Base-by-base conservation (phyloP, 2,888 invertebrate genomes). In the Catocala fraxini region DNA sequence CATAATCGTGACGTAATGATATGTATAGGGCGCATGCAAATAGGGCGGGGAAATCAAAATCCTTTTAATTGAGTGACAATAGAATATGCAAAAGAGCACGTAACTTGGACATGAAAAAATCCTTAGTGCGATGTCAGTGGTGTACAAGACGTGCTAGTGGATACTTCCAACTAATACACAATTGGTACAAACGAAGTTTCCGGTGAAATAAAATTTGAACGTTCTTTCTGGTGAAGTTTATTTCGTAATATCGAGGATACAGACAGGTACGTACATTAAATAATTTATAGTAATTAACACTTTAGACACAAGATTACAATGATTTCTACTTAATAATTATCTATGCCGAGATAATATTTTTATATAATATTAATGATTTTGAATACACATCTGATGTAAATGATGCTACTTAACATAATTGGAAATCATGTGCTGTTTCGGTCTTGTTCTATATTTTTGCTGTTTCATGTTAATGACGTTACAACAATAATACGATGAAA, bases 1-100 rank as follows among this genome's bases (percentile, higher is more conserved):
- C 67, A 70, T 68, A 74, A 75, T 74, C 54, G 48, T 63, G 52
- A 61, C 54, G 58, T 56, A 62, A 56, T 65, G 35, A 61, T 59
- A 64, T 62, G 64, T 59, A 62, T 60, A 56, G 69, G 64, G 72
- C 12, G 39, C 46, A 13, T 57, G 63, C 63, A 64, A 81, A 83
- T 81, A 82, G 87, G 90, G 89, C 85, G 89, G 89, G 77, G 85
- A 83, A 78, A 79, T 57, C 57, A 70, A 75, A 80, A 81, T 88
- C 90, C 88, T 81, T 86, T 75, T 81, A 77, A 84, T 82, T 76
- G 74, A 82, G 70, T 79, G 68, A 87, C 84, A 89, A 89, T 85
- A 79, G 81, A 64, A 77, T 86, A 89, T 88, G 88, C 86, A 90
- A 87, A 89, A 79, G 74, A 71, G 77, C 64, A 81, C 73, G 81